Conservation (phyloP, 2,113 vertebrate species). For the Pseudopodoces humilis region DNA sequence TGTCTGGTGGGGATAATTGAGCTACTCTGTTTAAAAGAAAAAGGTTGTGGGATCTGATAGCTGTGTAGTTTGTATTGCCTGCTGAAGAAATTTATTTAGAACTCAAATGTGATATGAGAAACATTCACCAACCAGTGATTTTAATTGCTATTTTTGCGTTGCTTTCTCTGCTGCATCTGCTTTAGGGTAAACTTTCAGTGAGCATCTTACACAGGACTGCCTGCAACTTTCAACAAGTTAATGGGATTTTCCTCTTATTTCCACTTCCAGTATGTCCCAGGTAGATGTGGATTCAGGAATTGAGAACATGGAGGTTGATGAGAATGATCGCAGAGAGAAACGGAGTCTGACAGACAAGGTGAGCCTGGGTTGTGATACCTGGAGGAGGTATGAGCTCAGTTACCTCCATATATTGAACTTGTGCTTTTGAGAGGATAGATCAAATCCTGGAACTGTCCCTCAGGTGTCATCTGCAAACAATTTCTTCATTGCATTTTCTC, state of each 20-base stretch:
- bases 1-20: neutral
- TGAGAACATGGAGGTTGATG: constrained; percentile 99
- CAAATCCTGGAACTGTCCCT: neutral
- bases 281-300: constrained; percentile 99
- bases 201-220: neutral
- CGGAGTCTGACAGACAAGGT: constrained; percentile 95
- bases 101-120: neutral
- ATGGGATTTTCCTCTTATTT: neutral
- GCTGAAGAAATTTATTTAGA: neutral
- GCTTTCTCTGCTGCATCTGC: neutral
- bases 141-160: neutral
- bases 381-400: neutral
- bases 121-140: neutral
- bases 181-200: neutral
- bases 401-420: rapidly evolving
- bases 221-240: neutral
- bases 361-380: neutral
- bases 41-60: neutral
- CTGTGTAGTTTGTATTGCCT: neutral
- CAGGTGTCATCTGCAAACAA: neutral
- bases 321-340: constrained; percentile 95
- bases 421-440: neutral
- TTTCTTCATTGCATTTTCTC: neutral
- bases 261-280: constrained; percentile 90
- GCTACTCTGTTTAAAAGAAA: neutral